Base-by-base conservation (phyloP, 1,140 invertebrate genomes). In the Hylaeus anthracinus region DNA sequence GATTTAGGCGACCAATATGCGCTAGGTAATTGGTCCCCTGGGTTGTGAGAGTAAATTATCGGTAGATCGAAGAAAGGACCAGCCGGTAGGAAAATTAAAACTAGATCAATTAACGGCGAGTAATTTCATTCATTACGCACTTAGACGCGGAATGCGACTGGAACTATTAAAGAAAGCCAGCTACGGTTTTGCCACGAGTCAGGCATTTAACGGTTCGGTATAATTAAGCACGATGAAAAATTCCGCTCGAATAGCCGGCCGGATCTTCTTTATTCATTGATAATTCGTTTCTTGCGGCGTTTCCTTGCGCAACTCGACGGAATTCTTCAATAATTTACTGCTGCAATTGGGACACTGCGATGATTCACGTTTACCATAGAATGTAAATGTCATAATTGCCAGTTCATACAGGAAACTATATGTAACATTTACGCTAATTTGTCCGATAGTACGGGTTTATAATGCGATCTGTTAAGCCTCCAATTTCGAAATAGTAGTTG, bases 191-290 rank as follows among this genome's bases (percentile, higher is more conserved):
- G n/a, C 74, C 41, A 9, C 64, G 10, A 63, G 26, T 39, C 51
- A 12, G 74, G 72, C 26, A n/a, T 70, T 77, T 77, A 77, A 77
- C 64, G 65, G 45, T 70, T 55, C 64, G 51, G 51, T 51, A 55
- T 65, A 60, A 77, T 60, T 69, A 67, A 69, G 26, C 65, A 5
- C 12, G 74, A 77, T 60, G 39, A 70, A 77, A 77, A 77, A 77
- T 77, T 48, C 58, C 48, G 55, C 55, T 45, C 55, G 43, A 55
- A 77, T 63, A 61, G 53, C 60, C 14, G 14, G 60, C 51, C n/a
- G 48, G 73, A 78, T 74, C 63, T 64, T 83, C 77, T 79, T 74
- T 79, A 73, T 79, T 82, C 64, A 80, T 82, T 58, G 63, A 82
- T 72, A 37, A 51, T 70, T 69, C 37, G 15, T 5, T 77, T 77